Evolutionary conservation across 2,888 invertebrate species (phyloP).

Genomic region (Schizotus pectinicornis): DNA sequence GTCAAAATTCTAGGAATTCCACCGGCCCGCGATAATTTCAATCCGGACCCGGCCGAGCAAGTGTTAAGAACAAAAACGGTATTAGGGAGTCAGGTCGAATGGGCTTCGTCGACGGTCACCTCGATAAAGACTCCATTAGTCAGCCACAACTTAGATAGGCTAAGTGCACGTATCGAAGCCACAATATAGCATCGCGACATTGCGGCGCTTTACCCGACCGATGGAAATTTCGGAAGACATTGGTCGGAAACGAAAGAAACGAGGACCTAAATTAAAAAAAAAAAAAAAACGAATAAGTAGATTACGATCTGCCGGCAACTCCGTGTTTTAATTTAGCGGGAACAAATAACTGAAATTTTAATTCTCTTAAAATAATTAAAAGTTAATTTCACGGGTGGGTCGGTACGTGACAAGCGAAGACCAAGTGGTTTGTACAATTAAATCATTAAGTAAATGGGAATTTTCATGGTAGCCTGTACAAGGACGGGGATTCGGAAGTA

Average conservation of each 20-base stretch:
- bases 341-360: conserved; percentile 44
- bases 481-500: conserved; percentile 45
- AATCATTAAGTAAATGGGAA: conserved; percentile 54
- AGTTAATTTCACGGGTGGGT: conserved; percentile 54
- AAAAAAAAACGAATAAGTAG: not conserved
- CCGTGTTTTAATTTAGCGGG: conserved; percentile 36
- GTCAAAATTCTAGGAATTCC: too few relatives aligned
- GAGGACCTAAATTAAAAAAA: too few relatives aligned
- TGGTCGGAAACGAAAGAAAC: not conserved
- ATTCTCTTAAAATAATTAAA: conserved; percentile 52
- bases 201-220: conserved; percentile 3
- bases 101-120: conserved; percentile 27
- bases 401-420: conserved; percentile 45
- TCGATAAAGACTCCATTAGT: conserved; percentile 47
- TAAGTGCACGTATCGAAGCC: conserved; percentile 38
- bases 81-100: conserved; percentile 3
- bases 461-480: conserved; percentile 47
- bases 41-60: too few relatives aligned
- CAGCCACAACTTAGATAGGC: conserved; percentile 41
- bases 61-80: not conserved
- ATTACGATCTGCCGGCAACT: conserved; percentile 6
- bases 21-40: too few relatives aligned
- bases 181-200: conserved; percentile 2
- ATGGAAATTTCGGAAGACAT: not conserved
- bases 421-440: conserved; percentile 49